Percentiles rank a stretch among this genome's conserved stretches.
phyloP scores from a whole-genome alignment of 2,113 vertebrate genomes.

The Odontophorus gujanensis region DNA sequence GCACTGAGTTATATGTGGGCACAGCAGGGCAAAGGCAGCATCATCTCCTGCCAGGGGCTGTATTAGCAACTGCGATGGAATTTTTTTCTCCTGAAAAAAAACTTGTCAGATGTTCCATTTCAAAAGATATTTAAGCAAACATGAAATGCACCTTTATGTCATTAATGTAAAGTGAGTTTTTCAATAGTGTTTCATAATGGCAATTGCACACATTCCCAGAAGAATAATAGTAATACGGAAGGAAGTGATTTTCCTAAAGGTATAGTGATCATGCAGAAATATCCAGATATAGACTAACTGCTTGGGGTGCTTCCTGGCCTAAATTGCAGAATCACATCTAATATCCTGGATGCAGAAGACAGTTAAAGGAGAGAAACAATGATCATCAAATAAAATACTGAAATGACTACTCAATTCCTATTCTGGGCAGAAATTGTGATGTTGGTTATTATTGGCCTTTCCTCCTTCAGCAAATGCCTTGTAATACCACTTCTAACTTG shows the following conservation, averaged over 20 bases:
- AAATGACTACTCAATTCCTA: conserved; percentile 4
- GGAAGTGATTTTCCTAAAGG: background rate
- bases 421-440: conserved; percentile 12
- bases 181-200: background rate
- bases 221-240: background rate
- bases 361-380: background rate
- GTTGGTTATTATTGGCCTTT: background rate
- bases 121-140: background rate
- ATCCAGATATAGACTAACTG: background rate
- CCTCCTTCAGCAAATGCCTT: background rate
- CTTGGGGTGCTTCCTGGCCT: background rate
- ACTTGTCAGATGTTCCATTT: background rate
- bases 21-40: background rate
- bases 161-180: background rate
- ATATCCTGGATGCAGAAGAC: background rate
- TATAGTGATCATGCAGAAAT: background rate
- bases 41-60: background rate
- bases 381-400: conserved; percentile 20
- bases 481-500: conserved; percentile 1
- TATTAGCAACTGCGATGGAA: background rate
- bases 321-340: background rate
- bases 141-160: background rate
- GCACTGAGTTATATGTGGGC: background rate
- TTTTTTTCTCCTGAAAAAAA: background rate
- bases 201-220: background rate